phyloP scores from a whole-genome alignment of 2,797 vertebrate genomes.

The Notamacropus eugenii region DNA sequence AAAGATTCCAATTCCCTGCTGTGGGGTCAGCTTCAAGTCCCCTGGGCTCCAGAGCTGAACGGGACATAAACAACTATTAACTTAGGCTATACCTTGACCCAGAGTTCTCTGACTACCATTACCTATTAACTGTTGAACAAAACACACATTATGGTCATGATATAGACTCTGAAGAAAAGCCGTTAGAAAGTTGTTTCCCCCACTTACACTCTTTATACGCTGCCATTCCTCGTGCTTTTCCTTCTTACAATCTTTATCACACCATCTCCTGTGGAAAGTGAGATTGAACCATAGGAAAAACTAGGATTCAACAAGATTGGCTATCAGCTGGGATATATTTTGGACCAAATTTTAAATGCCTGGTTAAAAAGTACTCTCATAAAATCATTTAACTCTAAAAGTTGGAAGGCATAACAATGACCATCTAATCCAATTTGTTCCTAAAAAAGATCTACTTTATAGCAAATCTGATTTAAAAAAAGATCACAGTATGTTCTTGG shows the following conservation, averaged over 20 bases:
- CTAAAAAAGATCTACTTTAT: not conserved
- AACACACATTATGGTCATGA: not conserved
- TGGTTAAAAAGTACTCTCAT: not conserved
- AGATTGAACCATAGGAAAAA: not conserved
- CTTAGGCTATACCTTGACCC: not conserved
- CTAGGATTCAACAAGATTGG: not conserved
- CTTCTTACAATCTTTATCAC: not conserved
- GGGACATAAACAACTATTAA: not conserved
- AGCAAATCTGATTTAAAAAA: not conserved
- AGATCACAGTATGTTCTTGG: not conserved
- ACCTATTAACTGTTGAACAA: not conserved
- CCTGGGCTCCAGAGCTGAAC: not conserved
- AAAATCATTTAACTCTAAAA: not conserved
- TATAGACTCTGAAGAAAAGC: not conserved
- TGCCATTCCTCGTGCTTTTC: not conserved
- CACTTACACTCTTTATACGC: not conserved
- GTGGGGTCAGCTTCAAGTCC: slow-evolving; percentile 51
- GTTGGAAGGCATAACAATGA: not conserved
- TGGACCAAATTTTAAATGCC: not conserved
- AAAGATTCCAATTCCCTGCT: slow-evolving; percentile 28
- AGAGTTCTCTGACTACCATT: not conserved
- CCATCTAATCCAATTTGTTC: not conserved
- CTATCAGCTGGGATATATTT: not conserved
- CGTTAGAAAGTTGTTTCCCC: not conserved
- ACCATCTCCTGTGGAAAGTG: not conserved